Evolutionary conservation across 1,140 invertebrate genomes (phyloP), one percentile per base, ranked within the genome.

Genomic region (Latrodectus geometricus): DNA sequence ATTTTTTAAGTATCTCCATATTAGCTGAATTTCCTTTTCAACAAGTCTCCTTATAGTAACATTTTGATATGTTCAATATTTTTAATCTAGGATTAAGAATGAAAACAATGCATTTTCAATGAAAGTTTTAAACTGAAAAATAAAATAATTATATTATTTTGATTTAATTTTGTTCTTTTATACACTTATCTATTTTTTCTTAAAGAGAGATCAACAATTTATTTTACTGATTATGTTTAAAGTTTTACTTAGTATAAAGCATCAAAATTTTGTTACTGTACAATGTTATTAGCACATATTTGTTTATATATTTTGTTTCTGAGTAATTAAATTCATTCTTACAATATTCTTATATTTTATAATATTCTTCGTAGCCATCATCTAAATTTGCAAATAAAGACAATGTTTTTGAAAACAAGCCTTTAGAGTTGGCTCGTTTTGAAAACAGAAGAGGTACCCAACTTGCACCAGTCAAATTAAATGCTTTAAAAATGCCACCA

Each of bases 401-500:
- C 9, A 83, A 49, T 75, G 35, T 35, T 56, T 35, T 56, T 69
- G 66, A 65, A 65, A 70, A 76, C 9, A 86, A 77, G 48, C n/a
- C 54, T 14, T 61, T 70, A 23, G 83, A 86, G 11, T 48, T 72
- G 8, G 83, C 74, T 12, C 74, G 49, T 15, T 77, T 86, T 48
- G 83, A 86, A 70, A 86, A 86, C 49, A 69, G 83, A 20, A 77
- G 83, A 20, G 83, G 83, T 8, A 72, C 83, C 14, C 75, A 86
- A 61, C 20, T 86, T 21, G 75, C 83, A 8, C 74, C 83, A 12
- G 83, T 86, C 8, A 75, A 54, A 49, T 49, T 86, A 50, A 78
- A 72, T 69, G 52, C 61, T 17, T 70, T 86, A 12, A 86, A 86
- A 20, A 86, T 78, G 83, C 83, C 83, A n/a, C 52, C 35, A 14